These are phyloP conservation scores for Megaceryle torquata DNA, from an alignment of 2,113 vertebrate species.

Conservation along the genomic window DNA sequence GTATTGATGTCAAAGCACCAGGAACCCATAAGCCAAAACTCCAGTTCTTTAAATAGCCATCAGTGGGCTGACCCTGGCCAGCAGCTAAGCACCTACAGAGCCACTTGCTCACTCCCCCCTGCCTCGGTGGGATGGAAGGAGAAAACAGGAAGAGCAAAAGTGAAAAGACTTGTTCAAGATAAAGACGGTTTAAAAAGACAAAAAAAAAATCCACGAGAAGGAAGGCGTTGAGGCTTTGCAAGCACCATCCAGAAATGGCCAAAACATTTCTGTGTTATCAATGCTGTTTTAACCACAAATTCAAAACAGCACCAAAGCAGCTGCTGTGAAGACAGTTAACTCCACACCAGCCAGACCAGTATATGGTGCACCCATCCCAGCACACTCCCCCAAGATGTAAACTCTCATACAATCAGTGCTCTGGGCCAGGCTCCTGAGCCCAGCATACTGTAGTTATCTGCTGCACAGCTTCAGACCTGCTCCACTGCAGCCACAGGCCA, in stretches of 20 bases:
- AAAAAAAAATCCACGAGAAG: accelerated
- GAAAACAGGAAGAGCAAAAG: background rate
- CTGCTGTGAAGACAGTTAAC: background rate
- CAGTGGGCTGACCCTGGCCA: background rate
- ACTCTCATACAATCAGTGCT: background rate
- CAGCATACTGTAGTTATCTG: background rate
- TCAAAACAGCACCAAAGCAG: background rate
- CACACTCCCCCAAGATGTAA: background rate
- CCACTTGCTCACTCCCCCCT: background rate
- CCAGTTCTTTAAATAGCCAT: background rate
- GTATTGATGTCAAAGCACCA: background rate
- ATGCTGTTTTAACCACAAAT: background rate
- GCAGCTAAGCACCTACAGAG: background rate
- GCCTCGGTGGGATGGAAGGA: background rate
- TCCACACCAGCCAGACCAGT: background rate
- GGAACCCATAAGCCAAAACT: background rate
- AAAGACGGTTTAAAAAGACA: background rate
- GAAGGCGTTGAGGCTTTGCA: background rate
- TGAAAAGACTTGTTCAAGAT: background rate
- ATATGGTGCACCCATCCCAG: background rate
- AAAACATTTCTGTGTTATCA: background rate
- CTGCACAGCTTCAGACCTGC: background rate
- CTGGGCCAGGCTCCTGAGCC: background rate
- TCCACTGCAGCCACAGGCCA: background rate
- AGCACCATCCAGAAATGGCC: background rate